Evolutionary conservation across 2,888 invertebrate genomes (phyloP), one percentile per base, ranked within the genome.

Genomic region (Leptinotarsa juncta): DNA sequence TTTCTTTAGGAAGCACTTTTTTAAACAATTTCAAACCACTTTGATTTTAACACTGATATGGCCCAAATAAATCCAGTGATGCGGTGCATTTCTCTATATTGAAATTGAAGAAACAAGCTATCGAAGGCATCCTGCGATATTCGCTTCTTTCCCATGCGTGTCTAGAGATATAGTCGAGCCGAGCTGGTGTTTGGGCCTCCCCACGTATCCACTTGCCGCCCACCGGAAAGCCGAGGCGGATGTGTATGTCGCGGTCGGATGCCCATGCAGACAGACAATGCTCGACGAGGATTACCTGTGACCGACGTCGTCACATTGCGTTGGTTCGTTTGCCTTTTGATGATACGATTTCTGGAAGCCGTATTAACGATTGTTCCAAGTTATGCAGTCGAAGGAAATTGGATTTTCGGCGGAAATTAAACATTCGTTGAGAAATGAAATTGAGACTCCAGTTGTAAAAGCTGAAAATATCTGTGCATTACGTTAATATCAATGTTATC

Each of bases 191-290:
- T 32, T 32, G 42, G 42, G 67, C 57, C 71, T 68, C 71, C 70
- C 76, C 65, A 69, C 70, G 74, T 72, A 74, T 74, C 72, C 71
- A 73, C 60, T 73, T 75, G 62, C 73, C 81, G 67, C 65, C 71
- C 57, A 85, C 85, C 85, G 85, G 85, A 86, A 86, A 84, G 83
- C 77, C 81, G 78, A 82, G 81, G 81, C 86, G 86, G 86, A 86
- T 85, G 85, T 84, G 84, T 81, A 80, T 80, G 85, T 85, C 83
- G 82, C 85, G 86, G 81, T 84, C 80, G 78, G 83, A 82, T 83
- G 83, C 62, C 62, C 62, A n/a, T 62, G 42, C 62, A 62, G 42
- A 60, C 60, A 60, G 20, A 62, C 62, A n/a, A 62, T 32, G 62
- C 62, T 42, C 62, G 12, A 62, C 62, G 62, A 62, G 62, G 62